These are phyloP conservation scores for Molanna angustata DNA, from an alignment of 2,888 invertebrate genomes.

Conservation along the genomic window DNA sequence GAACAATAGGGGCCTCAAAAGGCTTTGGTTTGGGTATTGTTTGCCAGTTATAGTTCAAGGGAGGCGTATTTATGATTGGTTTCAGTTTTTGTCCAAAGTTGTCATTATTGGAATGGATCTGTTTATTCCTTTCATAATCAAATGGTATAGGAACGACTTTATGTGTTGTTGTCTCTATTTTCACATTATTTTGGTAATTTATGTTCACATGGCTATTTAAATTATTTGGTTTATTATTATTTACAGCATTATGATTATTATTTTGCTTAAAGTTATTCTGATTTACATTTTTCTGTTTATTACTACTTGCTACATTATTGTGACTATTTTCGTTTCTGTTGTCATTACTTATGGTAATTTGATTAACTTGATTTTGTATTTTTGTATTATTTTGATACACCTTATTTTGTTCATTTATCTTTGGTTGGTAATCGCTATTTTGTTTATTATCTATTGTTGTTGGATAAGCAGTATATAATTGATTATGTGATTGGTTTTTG, in stretches of 20 bases:
- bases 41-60: constrained; percentile 44
- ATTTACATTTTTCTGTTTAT: too few species aligned
- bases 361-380: too few species aligned
- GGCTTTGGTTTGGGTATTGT: constrained; percentile 33
- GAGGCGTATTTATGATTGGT: constrained; percentile 42
- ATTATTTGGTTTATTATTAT: too few species aligned
- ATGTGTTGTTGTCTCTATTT: constrained; percentile 46
- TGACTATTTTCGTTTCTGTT: too few species aligned
- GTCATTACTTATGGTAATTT: too few species aligned
- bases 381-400: constrained; percentile 1
- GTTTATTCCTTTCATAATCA: constrained; percentile 18
- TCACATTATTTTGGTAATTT: constrained; percentile 41
- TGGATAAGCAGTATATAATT: constrained; percentile 8
- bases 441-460: not conserved
- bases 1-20: constrained; percentile 5
- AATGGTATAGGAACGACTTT: constrained; percentile 44
- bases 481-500: constrained; percentile 13
- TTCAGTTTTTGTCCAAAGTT: constrained; percentile 36
- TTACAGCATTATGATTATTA: too few species aligned
- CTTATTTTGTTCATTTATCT: constrained; percentile 2
- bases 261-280: too few species aligned
- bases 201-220: too few species aligned
- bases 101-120: too few species aligned
- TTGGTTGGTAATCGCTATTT: not conserved
- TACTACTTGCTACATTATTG: too few species aligned